These are phyloP conservation scores for Muricea muricata DNA, from an alignment of 92 coral and sea anemone genomes.

Conservation along the genomic window DNA sequence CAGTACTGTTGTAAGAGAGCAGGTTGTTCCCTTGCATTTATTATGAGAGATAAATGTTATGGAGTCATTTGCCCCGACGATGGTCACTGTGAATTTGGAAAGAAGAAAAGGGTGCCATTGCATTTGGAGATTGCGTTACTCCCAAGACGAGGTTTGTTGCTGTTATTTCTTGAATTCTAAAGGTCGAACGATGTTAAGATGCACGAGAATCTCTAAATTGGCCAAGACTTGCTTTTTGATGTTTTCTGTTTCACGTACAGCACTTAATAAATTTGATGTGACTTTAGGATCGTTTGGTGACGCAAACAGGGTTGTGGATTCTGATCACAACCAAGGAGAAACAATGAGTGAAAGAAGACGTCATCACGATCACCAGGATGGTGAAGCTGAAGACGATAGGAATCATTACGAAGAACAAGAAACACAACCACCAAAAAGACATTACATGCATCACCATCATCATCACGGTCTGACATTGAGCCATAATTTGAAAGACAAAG, in stretches of 20 bases:
- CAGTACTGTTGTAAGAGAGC: constrained; percentile 15
- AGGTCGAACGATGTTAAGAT: no score
- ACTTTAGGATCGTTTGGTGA: background rate
- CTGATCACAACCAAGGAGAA: background rate
- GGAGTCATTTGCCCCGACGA: constrained; percentile 44
- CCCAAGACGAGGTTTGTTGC: constrained; percentile 20
- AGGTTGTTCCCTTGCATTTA: constrained; percentile 35
- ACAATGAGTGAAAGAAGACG: background rate
- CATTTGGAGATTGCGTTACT: constrained; percentile 38
- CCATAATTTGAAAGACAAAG: background rate
- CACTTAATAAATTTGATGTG: background rate
- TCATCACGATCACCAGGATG: background rate
- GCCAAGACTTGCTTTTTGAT: background rate
- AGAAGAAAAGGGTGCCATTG: constrained; percentile 15
- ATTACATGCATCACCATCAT: background rate
- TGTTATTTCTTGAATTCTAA: background rate
- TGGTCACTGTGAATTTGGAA: constrained; percentile 32
- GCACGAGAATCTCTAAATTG: no score
- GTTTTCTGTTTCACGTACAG: background rate
- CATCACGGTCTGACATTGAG: background rate
- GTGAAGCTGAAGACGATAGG: background rate
- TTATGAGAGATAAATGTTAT: constrained; percentile 36
- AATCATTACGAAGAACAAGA: background rate
- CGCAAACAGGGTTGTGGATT: background rate
- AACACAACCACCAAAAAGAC: background rate